A percentile compares a stretch with the other conserved stretches of the same genome.
Conservation (phyloP, 2,888 invertebrate genomes). For the Drosophila suboccidentalis region DNA sequence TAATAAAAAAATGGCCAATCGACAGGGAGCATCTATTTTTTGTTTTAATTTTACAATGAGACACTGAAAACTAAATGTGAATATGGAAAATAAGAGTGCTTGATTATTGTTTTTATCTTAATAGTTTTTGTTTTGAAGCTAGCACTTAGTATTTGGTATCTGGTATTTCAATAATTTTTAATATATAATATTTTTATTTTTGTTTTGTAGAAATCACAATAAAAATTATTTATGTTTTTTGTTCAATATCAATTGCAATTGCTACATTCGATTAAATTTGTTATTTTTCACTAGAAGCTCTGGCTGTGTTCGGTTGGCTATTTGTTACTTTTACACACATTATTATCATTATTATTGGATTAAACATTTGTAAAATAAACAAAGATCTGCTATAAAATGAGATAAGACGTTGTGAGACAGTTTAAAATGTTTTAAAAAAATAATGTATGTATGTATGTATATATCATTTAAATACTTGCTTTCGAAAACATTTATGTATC, state of each 20-base stretch:
- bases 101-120: slow-evolving; percentile 1
- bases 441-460: background rate
- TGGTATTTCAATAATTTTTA: slow-evolving; percentile 26
- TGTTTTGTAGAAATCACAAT: slow-evolving; percentile 44
- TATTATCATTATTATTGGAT: slow-evolving; percentile 14
- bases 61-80: background rate
- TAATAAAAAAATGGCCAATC: slow-evolving; percentile 48
- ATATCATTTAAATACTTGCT: slow-evolving; percentile 21
- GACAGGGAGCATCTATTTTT: slow-evolving; percentile 20
- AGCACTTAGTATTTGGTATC: slow-evolving; percentile 13
- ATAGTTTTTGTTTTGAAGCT: background rate
- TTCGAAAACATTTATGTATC: slow-evolving; percentile 22
- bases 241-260: slow-evolving; percentile 39
- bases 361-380: slow-evolving; percentile 25
- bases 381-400: slow-evolving; percentile 12
- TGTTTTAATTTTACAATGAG: background rate
- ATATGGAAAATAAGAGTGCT: slow-evolving; percentile 13
- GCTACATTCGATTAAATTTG: slow-evolving; percentile 32
- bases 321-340: slow-evolving; percentile 30
- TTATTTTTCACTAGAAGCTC: slow-evolving; percentile 58
- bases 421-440: slow-evolving; percentile 6
- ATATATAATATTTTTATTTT: slow-evolving; percentile 26
- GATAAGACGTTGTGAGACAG: slow-evolving; percentile 14
- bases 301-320: slow-evolving; percentile 70
- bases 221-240: slow-evolving; percentile 14